Base-by-base conservation (phyloP, 2,888 invertebrate genomes). In the Drosophila buzzatii region DNA sequence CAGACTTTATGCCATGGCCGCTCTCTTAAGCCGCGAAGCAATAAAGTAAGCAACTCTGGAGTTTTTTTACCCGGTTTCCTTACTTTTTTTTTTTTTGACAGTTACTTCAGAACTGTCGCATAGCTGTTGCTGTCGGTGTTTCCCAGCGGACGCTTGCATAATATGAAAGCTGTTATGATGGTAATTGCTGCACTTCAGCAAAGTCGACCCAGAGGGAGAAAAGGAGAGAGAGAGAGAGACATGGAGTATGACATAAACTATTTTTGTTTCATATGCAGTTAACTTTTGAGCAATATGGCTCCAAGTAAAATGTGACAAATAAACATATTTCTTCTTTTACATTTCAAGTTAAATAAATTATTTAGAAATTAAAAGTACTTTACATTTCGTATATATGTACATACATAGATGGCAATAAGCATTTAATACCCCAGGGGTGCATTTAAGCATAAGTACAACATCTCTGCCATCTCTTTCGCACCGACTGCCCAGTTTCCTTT, bases 111-210 rank as follows among this genome's bases (percentile, higher is more conserved):
- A 65, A 47, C 58, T 58, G 61, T 65, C 61, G 49, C 55, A 47
- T 49, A 20, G 56, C 56, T 59, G 60, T 37, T 51, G 60, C 65
- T 62, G 53, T 39, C 53, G 23, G 27, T 35, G 20, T 16, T 44
- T 67, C 70, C 61, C 70, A 39, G 35, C 51, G 79, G 74, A 70
- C 42, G 41, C 62, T 74, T 77, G 75, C 79, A 79, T 79, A 70
- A 74, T 70, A 61, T 47, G 58, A 61, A 79, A 70, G 47, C 52
- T 79, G 45, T 67, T 70, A 61, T 61, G 39, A 56, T 61, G 57
- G 51, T 74, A 77, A 64, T 79, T 70, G 79, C 64, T 66, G 60
- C 62, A 59, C 39, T 65, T 58, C 51, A 10, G 45, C 20, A 47
- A 59, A 67, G 16, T 44, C 68, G 41, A 20, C 18, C 18, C 41